Conservation (phyloP, 2,797 vertebrate genomes). For the Enteromius paludinosus region DNA sequence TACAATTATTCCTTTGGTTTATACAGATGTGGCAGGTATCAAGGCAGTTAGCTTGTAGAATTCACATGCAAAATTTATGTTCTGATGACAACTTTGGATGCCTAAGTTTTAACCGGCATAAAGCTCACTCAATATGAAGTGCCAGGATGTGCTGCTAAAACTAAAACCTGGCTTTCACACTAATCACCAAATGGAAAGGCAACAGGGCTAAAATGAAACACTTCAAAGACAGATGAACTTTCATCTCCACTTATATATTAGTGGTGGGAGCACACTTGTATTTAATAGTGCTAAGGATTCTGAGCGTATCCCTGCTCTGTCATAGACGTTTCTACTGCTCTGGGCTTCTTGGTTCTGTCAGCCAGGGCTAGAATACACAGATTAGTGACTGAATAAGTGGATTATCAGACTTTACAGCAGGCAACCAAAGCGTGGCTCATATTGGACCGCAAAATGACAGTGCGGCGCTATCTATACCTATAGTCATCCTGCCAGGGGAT, state of each 20-base stretch:
- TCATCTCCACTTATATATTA: slow-evolving; percentile 52
- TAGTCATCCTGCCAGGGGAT: slow-evolving; percentile 78
- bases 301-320: slow-evolving; percentile 56
- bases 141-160: slow-evolving; percentile 31
- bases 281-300: slow-evolving; percentile 54
- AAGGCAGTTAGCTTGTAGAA: neutral
- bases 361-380: slow-evolving; percentile 78
- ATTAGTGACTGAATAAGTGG: slow-evolving; percentile 87
- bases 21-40: neutral
- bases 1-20: slow-evolving; percentile 18
- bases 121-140: slow-evolving; percentile 18
- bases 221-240: slow-evolving; percentile 58
- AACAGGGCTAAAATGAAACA: slow-evolving; percentile 41
- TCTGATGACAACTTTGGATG: slow-evolving; percentile 10
- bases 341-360: slow-evolving; percentile 68
- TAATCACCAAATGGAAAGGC: slow-evolving; percentile 43
- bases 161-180: slow-evolving; percentile 27
- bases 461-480: slow-evolving; percentile 80
- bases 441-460: slow-evolving; percentile 79
- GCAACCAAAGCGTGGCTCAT: slow-evolving; percentile 82
- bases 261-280: slow-evolving; percentile 53
- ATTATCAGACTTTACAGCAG: slow-evolving; percentile 85
- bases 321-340: slow-evolving; percentile 52
- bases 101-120: slow-evolving; percentile 4
- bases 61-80: neutral